These are phyloP conservation scores for Chydorus sphaericus DNA, from an alignment of 2,888 invertebrate species.

Conservation along the genomic window DNA sequence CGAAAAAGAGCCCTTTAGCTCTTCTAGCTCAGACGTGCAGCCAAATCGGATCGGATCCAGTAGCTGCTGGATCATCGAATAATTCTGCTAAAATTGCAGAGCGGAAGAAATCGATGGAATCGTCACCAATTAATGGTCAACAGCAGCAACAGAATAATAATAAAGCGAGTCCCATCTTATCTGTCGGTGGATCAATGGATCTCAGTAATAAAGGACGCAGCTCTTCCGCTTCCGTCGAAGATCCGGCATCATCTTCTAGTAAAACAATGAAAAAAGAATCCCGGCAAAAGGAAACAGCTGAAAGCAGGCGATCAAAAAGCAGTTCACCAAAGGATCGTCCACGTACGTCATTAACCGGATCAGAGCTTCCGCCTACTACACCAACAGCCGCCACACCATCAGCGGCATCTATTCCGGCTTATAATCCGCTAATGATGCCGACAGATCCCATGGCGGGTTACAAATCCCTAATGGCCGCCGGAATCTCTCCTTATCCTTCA, in stretches of 20 bases:
- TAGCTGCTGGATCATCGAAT: not conserved
- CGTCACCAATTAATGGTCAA: no score
- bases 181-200: not conserved
- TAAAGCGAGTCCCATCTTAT: not conserved
- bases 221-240: not conserved
- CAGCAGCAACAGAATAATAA: not conserved
- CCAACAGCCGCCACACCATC: not conserved
- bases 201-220: no score
- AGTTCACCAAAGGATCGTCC: not conserved
- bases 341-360: not conserved
- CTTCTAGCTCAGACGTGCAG: slow-evolving; percentile 92
- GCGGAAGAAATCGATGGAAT: slow-evolving; percentile 11
- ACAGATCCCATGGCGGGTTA: not conserved
- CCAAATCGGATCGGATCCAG: slow-evolving; percentile 77
- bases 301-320: not conserved
- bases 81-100: not conserved
- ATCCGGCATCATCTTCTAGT: not conserved
- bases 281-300: not conserved
- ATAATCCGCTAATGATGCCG: not conserved
- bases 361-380: not conserved
- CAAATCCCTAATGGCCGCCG: slow-evolving; percentile 4
- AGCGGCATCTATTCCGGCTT: not conserved
- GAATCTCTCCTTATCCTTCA: slow-evolving; percentile 1
- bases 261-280: not conserved
- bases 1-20: slow-evolving; percentile 90